Base-by-base conservation (phyloP, 2,888 invertebrate genomes). In the Epiblema foenella region DNA sequence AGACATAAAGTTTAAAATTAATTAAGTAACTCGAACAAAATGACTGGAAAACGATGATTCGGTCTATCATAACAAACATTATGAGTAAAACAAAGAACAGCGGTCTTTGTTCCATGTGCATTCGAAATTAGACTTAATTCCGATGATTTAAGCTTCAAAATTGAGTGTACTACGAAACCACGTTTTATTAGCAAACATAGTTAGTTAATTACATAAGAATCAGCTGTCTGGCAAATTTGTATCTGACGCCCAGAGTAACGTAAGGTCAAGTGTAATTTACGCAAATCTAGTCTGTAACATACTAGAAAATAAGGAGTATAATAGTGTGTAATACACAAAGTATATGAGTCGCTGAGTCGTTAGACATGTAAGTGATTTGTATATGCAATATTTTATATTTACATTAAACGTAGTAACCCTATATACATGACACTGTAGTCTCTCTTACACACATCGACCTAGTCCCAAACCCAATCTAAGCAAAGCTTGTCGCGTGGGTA, bases 51-150 rank as follows among this genome's bases (percentile, higher is more conserved):
- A 18, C 20, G n/a, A 69, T 63, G 51, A 42, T 64, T 51, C 12
- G 29, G 37, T 52, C 46, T 46, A 57, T 57, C 15, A 33, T 46
- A 66, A 24, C 33, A n/a, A 58, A 63, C 49, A 57, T 63, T 66
- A 17, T 59, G 58, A 70, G 57, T 64, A 69, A 69, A n/a, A 52
- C 8, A 24, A 24, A 63, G 15, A 33, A 51, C 24, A 3, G 11
- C 17, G 7, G 33, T 63, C 69, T 63, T 69, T 69, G 69, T 69
- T 69, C 42, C 17, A 24, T 56, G 20, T 9, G 8, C 49, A n/a
- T 12, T n/a, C n/a, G 15, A 49, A 39, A 69, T 17, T 24, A 5
- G 57, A 20, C 46, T 20, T n/a, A 20, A 69, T 37, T 11, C 11
- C 46, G 12, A 24, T 5, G 15, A 2, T 0, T 33, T 20, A n/a